These are phyloP conservation scores for Valencia hispanica DNA, from an alignment of 2,797 vertebrate species.

Conservation along the genomic window DNA sequence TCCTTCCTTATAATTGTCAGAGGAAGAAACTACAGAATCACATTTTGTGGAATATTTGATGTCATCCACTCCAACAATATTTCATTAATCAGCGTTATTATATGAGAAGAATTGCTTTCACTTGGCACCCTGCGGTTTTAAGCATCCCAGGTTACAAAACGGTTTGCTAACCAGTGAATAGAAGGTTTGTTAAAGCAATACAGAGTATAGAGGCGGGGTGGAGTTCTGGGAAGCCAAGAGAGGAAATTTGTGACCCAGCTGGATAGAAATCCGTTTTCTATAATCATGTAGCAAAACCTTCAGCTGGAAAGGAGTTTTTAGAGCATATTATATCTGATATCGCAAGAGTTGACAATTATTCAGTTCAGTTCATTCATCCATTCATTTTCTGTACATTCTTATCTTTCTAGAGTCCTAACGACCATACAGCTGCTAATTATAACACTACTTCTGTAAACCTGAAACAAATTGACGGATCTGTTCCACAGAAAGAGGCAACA, in stretches of 20 bases:
- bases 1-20: background rate
- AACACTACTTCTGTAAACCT: background rate
- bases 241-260: slow-evolving; percentile 58
- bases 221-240: slow-evolving; percentile 51
- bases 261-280: background rate
- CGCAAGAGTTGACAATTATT: no score
- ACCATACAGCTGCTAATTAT: background rate
- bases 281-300: background rate
- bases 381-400: background rate
- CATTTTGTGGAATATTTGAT: background rate
- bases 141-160: slow-evolving; percentile 56
- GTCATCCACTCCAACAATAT: background rate
- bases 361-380: background rate
- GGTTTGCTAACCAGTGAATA: slow-evolving; percentile 73
- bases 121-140: slow-evolving; percentile 4
- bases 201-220: slow-evolving; percentile 58
- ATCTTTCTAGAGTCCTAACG: background rate
- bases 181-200: slow-evolving; percentile 70
- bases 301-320: no score
- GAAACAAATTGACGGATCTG: background rate
- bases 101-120: background rate
- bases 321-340: no score
- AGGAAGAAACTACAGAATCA: background rate
- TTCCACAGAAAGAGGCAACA: background rate
- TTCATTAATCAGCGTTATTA: background rate